Conservation (phyloP, 2,888 invertebrate genomes). For the Tricholauxania praeusta region DNA sequence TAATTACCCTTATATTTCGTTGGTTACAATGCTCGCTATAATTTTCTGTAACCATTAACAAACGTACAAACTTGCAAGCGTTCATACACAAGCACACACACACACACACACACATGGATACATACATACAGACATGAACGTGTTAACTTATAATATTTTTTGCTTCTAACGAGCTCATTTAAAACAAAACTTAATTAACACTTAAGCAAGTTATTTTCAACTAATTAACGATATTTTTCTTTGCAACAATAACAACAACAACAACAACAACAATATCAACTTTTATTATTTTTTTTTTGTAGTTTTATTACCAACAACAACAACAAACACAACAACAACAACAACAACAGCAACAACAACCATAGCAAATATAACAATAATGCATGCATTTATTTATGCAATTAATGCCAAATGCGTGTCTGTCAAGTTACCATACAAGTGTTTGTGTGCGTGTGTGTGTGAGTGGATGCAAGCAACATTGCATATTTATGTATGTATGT, state of each 20-base stretch:
- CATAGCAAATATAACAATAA: conserved; percentile 40
- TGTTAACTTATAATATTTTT: conserved; percentile 40
- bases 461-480: background rate
- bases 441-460: conserved; percentile 20
- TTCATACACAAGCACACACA: background rate
- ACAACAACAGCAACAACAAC: conserved; percentile 27
- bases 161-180: conserved; percentile 46
- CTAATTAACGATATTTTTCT: conserved; percentile 53
- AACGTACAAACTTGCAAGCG: background rate
- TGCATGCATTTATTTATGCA: conserved; percentile 51
- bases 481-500: background rate
- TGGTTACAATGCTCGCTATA: background rate
- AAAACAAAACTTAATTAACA: conserved; percentile 54
- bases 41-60: background rate
- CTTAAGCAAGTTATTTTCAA: conserved; percentile 54
- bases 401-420: conserved; percentile 65
- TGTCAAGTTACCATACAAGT: conserved; percentile 55
- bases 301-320: conserved; percentile 34
- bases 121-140: conserved; percentile 33
- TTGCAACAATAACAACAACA: conserved; percentile 29
- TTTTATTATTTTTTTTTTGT: conserved; percentile 26
- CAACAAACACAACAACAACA: conserved; percentile 41
- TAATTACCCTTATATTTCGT: conserved; percentile 12
- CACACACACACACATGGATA: conserved; percentile 11
- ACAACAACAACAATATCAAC: conserved; percentile 35